Base-by-base conservation (phyloP, 1,140 invertebrate species). In the Eriosoma lanigerum region DNA sequence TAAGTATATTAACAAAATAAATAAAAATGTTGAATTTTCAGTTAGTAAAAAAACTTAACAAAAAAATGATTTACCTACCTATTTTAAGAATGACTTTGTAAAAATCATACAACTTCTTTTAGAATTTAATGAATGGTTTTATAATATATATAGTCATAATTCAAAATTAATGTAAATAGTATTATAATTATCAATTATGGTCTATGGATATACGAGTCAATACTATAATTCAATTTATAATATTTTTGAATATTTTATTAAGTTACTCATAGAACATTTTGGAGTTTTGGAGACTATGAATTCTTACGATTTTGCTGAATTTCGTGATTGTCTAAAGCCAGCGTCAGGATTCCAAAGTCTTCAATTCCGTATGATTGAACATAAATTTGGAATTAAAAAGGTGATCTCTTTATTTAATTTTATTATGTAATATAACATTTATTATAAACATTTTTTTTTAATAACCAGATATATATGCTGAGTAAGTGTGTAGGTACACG, bases 251-350 rank as follows among this genome's bases (percentile, higher is more conserved):
- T 54, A 46, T 58, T 85, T 86, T 17, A 86, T 86, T 17, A 85
- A 98, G 95, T 86, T 98, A 0, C 87, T 98, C 29, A 95, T 96
- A 26, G 97, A 99, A 85, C 97, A 99, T 89, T 96, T 99, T 12
- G 92, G 93, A 84, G 98, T 99, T 83, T 86, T 99, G 76, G 98
- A 99, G 86, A 98, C 96, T 0, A 99, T 99, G 97, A 97, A 95
- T 0, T 96, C 97, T 0, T 86, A 97, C 68, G 97, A 98, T 87
- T 99, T 98, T 84, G 96, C 98, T 91, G 96, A 97, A 82, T 98
- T 98, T 86, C 89, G 96, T 56, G 90, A 93, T 81, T 96, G 96
- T 85, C 86, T 99, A 5, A 92, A 93, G 3, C 93, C 97, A 0
- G 96, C 97, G 0, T 99, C 97, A 0, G 98, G 98, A 2, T 99